These are phyloP conservation scores for Raja brachyura DNA, from an alignment of 2,113 vertebrate species.

Conservation along the genomic window DNA sequence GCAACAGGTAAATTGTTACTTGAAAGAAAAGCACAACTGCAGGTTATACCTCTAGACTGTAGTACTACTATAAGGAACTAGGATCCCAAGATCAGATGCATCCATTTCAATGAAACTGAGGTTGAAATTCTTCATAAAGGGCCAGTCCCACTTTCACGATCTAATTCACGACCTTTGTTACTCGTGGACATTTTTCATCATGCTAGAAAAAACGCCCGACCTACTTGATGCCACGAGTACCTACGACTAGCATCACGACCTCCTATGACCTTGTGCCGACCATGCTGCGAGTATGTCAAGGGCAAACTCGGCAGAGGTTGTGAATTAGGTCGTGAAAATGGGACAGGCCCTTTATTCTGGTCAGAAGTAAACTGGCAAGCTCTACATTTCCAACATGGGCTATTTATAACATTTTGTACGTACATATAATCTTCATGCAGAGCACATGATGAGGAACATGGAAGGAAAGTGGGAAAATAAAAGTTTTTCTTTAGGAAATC, in stretches of 20 bases:
- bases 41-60: background rate
- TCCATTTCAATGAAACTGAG: background rate
- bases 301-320: too few relatives aligned
- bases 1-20: background rate
- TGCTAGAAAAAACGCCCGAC: too few relatives aligned
- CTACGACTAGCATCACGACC: too few relatives aligned
- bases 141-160: too few relatives aligned
- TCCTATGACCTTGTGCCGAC: too few relatives aligned
- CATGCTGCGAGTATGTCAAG: too few relatives aligned
- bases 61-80: background rate
- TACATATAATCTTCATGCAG: background rate
- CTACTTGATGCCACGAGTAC: too few relatives aligned
- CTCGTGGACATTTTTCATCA: too few relatives aligned
- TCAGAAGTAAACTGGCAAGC: background rate
- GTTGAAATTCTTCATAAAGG: background rate
- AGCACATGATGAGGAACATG: background rate
- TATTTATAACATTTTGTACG: background rate
- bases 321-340: too few relatives aligned
- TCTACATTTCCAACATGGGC: background rate
- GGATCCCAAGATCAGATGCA: background rate
- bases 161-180: background rate
- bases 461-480: background rate
- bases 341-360: too few relatives aligned
- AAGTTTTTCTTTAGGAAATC: background rate
- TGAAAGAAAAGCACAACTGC: background rate